Evolutionary conservation across 2,888 invertebrate species (phyloP), one percentile per base, ranked within the genome.

Genomic region (Eudiplozoon nipponicum): DNA sequence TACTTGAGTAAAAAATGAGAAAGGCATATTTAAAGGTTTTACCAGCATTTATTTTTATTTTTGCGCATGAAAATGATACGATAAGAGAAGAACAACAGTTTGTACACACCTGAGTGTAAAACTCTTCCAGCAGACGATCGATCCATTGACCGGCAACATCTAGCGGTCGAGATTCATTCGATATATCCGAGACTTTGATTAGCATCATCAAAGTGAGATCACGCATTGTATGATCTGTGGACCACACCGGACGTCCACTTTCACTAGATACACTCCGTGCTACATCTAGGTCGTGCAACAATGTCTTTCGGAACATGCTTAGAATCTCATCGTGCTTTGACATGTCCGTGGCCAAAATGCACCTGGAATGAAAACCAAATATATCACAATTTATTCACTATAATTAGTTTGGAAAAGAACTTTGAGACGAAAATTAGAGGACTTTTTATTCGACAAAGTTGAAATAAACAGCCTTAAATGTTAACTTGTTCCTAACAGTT

Each of bases 121-220:
- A 49, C 47, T 59, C 65, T 49, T 67, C 66, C 20, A 69, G 58
- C 34, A 72, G 61, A 39, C 68, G 66, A 52, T 72, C 72, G 44
- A 72, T 54, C 72, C 72, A 72, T 0, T 71, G 71, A 48, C 72
- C 72, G 3, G 72, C 71, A 9, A 72, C 70, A 49, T 70, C 69
- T 68, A 72, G 68, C 20, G 72, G 72, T 36, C 72, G 59, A 0
- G 71, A 71, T 57, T 72, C 72, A 54, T 72, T 72, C 42, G 71
- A 71, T 49, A 72, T 71, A 54, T 72, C 72, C 20, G 71, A 70
- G 40, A 72, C 71, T 61, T 72, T 72, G 49, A 72, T 72, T 48
- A 72, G 63, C 45, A 72, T 21, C 17, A 38, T 15, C 28, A 44
- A 22, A 5, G 44, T 34, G 13, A 38, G 4, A 7, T 37, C 15